Evolutionary conservation across 2,888 invertebrate genomes (phyloP).

Genomic region (Synanthedon tipuliformis): DNA sequence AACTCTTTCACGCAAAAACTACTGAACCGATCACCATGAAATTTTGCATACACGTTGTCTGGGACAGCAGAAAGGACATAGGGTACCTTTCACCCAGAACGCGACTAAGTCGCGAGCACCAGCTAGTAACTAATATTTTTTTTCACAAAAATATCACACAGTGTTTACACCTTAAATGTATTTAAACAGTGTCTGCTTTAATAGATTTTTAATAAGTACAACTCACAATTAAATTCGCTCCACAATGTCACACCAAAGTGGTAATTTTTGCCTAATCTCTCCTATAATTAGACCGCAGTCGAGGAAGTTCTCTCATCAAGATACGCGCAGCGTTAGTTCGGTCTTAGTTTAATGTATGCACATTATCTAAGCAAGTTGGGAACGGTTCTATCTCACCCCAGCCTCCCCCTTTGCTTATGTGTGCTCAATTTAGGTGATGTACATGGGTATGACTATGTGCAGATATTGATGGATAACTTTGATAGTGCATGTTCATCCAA

Average conservation of each 20-base stretch:
- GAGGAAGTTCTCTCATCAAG: constrained; percentile 64
- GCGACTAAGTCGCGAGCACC: too few relatives aligned
- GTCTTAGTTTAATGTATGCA: constrained; percentile 69
- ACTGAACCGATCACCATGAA: too few relatives aligned
- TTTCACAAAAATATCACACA: too few relatives aligned
- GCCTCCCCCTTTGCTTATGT: constrained; percentile 28
- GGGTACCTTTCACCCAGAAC: too few relatives aligned
- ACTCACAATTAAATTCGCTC: background rate
- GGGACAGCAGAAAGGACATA: too few relatives aligned
- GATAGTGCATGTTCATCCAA: background rate
- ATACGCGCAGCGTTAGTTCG: constrained; percentile 58
- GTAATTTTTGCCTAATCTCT: constrained; percentile 6
- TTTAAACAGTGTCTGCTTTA: background rate
- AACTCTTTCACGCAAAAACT: too few relatives aligned
- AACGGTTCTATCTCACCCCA: constrained; percentile 23
- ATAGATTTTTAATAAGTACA: constrained; percentile 1
- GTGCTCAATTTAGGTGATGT: constrained; percentile 40
- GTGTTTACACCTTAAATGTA: too few relatives aligned
- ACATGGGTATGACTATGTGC: background rate
- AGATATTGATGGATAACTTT: background rate
- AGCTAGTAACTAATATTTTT: too few relatives aligned
- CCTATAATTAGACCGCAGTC: constrained; percentile 58
- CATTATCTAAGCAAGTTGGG: constrained; percentile 67
- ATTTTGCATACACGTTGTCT: too few relatives aligned
- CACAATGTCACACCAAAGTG: constrained; percentile 8